Evolutionary conservation across 2,888 invertebrate species (phyloP).

Genomic region (Xestobium rufovillosum): DNA sequence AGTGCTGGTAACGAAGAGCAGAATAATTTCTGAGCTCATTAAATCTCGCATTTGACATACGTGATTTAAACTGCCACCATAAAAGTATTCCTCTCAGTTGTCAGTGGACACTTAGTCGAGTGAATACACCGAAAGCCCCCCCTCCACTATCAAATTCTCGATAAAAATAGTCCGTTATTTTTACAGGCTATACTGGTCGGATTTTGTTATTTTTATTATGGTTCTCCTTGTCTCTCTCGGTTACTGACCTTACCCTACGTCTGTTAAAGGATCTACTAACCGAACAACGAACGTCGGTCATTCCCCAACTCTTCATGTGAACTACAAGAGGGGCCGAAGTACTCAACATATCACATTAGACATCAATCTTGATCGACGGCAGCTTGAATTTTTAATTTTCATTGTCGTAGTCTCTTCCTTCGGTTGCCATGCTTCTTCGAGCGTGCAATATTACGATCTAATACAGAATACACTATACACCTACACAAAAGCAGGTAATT

Average conservation of each 20-base stretch:
- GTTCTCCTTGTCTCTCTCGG: slow-evolving; percentile 37
- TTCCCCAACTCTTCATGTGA: slow-evolving; percentile 15
- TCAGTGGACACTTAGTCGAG: slow-evolving; percentile 3
- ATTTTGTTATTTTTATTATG: slow-evolving; percentile 43
- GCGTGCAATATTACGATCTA: too few species aligned
- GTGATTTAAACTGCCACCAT: too few species aligned
- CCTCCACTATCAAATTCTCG: slow-evolving; percentile 32
- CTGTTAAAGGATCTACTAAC: slow-evolving; percentile 33
- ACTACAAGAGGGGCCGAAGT: slow-evolving; percentile 1
- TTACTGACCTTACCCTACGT: slow-evolving; percentile 36
- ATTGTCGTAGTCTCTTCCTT: slow-evolving; percentile 25
- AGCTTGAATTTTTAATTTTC: slow-evolving; percentile 32
- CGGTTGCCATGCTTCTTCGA: too few species aligned
- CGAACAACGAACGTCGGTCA: slow-evolving; percentile 26
- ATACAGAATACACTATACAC: too few species aligned
- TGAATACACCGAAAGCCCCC: neutral
- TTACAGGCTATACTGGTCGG: slow-evolving; percentile 39
- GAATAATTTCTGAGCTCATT: too few species aligned
- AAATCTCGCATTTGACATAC: too few species aligned
- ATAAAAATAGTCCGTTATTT: slow-evolving; percentile 45
- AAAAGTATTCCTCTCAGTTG: slow-evolving; percentile 1
- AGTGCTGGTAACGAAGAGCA: too few species aligned
- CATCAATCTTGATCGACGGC: slow-evolving; percentile 32
- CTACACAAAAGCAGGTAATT: too few species aligned
- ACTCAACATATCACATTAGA: slow-evolving; percentile 8